These are phyloP conservation scores for Collichthys lucidus DNA, from an alignment of 2,113 vertebrate species.

Conservation along the genomic window DNA sequence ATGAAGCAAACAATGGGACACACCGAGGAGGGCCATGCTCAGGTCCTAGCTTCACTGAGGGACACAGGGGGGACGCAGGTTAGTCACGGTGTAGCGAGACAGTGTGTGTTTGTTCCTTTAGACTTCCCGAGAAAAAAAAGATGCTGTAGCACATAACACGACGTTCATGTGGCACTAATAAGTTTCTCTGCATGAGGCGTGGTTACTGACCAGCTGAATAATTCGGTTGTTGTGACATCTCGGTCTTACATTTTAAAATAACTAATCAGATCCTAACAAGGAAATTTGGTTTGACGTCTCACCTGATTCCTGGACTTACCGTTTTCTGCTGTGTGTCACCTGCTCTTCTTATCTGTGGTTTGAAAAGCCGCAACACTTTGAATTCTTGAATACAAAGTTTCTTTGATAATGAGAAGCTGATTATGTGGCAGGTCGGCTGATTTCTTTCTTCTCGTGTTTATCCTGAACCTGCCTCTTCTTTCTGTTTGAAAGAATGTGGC, in stretches of 20 bases:
- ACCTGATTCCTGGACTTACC: slow-evolving; percentile 10
- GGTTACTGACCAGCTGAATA: slow-evolving; percentile 13
- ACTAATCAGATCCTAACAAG: slow-evolving; percentile 55
- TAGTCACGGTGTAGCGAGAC: slow-evolving; percentile 68
- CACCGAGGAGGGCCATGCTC: slow-evolving; percentile 52
- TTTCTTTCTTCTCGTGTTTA: too few relatives aligned
- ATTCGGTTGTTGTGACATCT: slow-evolving; percentile 13
- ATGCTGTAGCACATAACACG: slow-evolving; percentile 11
- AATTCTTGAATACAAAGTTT: slow-evolving; percentile 37
- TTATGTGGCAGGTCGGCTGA: slow-evolving; percentile 45
- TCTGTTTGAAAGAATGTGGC: slow-evolving; percentile 36
- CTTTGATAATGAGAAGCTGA: slow-evolving; percentile 67
- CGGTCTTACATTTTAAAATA: slow-evolving; percentile 17
- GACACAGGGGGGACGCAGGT: slow-evolving; percentile 71
- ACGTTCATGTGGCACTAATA: slow-evolving; percentile 45
- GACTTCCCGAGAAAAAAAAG: slow-evolving; percentile 23
- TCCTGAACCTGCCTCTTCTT: slow-evolving; percentile 13
- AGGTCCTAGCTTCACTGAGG: slow-evolving; percentile 68
- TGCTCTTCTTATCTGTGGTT: slow-evolving; percentile 10
- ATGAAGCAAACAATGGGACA: slow-evolving; percentile 71
- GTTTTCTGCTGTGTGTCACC: not conserved
- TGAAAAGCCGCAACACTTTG: slow-evolving; percentile 7
- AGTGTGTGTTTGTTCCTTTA: slow-evolving; percentile 55
- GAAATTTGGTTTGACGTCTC: slow-evolving; percentile 18
- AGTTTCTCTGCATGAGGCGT: slow-evolving; percentile 41